phyloP scores from a whole-genome alignment of 2,113 vertebrate genomes.

The Noturus placidus region DNA sequence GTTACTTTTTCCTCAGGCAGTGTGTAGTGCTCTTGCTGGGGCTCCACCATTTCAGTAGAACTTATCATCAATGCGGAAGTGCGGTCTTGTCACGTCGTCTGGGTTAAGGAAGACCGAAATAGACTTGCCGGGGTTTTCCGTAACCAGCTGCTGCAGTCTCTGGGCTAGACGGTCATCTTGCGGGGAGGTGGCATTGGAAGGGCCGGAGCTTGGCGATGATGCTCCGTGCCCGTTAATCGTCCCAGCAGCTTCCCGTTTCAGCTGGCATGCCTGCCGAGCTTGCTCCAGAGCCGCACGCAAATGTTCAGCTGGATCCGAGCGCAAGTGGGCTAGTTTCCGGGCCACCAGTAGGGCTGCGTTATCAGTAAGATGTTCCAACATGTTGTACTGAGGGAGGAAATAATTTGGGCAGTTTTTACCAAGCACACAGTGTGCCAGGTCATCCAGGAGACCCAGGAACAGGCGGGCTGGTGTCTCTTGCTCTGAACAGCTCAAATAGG shows the following conservation, averaged over 20 bases:
- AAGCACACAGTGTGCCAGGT: slow-evolving; percentile 79
- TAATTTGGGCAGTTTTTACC: slow-evolving; percentile 81
- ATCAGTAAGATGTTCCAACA: slow-evolving; percentile 75
- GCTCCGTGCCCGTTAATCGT: slow-evolving; percentile 64
- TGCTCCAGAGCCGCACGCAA: slow-evolving; percentile 79
- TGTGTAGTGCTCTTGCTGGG: not conserved
- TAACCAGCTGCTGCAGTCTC: slow-evolving; percentile 79
- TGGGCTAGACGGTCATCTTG: slow-evolving; percentile 76
- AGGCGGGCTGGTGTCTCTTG: slow-evolving; percentile 76
- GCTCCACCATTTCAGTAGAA: slow-evolving; percentile 68
- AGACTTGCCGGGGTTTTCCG: slow-evolving; percentile 78
- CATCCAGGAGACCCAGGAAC: slow-evolving; percentile 81
- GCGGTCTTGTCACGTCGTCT: slow-evolving; percentile 76
- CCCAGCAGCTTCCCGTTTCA: slow-evolving; percentile 70
- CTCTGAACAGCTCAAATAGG: slow-evolving; percentile 74
- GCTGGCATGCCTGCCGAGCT: slow-evolving; percentile 75
- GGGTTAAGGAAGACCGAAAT: slow-evolving; percentile 82
- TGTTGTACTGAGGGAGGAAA: slow-evolving; percentile 81
- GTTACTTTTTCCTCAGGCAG: slow-evolving; percentile 4
- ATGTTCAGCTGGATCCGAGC: slow-evolving; percentile 78
- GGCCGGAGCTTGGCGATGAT: slow-evolving; percentile 63
- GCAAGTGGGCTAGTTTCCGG: slow-evolving; percentile 74
- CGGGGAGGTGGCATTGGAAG: slow-evolving; percentile 63
- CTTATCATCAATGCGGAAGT: slow-evolving; percentile 81
- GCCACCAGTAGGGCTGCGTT: slow-evolving; percentile 71